Conservation (phyloP, 1,140 invertebrate genomes). For the Gonatopus flavifemur region DNA sequence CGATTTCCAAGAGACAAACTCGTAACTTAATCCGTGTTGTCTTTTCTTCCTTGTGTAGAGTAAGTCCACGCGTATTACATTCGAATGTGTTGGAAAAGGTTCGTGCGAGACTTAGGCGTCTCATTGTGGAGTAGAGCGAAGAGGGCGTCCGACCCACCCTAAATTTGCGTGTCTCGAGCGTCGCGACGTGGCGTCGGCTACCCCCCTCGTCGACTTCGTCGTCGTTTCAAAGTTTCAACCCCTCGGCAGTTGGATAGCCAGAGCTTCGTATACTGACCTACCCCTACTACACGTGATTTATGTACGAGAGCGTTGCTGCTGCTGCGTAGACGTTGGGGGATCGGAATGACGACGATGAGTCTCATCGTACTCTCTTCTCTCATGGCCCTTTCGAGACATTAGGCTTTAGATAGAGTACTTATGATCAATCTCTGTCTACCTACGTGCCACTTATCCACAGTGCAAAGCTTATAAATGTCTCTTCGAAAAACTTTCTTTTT, state of each 20-base stretch:
- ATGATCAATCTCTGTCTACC: slow-evolving; percentile 8
- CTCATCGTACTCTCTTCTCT: slow-evolving; percentile 32
- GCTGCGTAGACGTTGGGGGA: slow-evolving; percentile 33
- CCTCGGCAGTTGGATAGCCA: slow-evolving; percentile 44
- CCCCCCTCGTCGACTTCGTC: too few species aligned
- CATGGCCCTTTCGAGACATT: slow-evolving; percentile 32
- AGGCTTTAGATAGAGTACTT: too few species aligned
- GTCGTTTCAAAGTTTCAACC: slow-evolving; percentile 52
- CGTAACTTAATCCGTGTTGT: not conserved
- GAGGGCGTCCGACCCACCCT: slow-evolving; percentile 50
- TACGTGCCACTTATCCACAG: too few species aligned
- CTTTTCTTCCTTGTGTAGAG: not conserved
- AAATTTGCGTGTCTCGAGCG: slow-evolving; percentile 55
- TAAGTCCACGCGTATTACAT: not conserved
- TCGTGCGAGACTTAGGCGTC: slow-evolving; percentile 17
- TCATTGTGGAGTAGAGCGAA: slow-evolving; percentile 6
- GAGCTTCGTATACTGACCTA: slow-evolving; percentile 56
- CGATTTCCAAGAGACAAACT: too few species aligned
- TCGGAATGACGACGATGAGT: too few species aligned
- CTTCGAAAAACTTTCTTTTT: too few species aligned
- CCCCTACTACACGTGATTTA: slow-evolving; percentile 51
- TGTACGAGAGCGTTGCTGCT: slow-evolving; percentile 41
- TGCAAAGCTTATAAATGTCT: too few species aligned
- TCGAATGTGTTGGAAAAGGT: not conserved
- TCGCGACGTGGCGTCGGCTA: slow-evolving; percentile 23